A percentile compares a stretch with the other conserved stretches of the same genome.
These are phyloP conservation scores for Hyposoter dolosus DNA, from an alignment of 2,888 invertebrate genomes.

Conservation along the genomic window DNA sequence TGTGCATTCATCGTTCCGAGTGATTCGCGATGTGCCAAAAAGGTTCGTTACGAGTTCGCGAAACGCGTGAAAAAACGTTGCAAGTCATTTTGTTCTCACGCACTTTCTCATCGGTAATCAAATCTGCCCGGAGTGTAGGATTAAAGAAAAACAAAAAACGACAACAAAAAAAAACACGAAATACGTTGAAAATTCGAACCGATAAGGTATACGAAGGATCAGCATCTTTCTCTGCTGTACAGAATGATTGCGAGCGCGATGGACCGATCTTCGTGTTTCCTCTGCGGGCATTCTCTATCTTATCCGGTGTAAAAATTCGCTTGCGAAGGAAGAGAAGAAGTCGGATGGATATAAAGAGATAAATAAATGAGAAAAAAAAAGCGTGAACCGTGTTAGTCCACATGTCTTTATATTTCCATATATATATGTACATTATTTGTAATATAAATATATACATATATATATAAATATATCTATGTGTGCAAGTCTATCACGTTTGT, in stretches of 20 bases:
- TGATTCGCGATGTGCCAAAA: background rate
- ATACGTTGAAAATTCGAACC: constrained; percentile 27
- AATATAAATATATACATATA: background rate
- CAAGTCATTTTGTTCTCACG: background rate
- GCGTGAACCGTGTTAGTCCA: constrained; percentile 47
- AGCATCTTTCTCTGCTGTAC: constrained; percentile 56
- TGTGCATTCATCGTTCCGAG: background rate
- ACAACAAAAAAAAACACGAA: background rate
- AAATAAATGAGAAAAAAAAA: constrained; percentile 56
- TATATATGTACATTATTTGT: constrained; percentile 15
- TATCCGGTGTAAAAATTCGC: constrained; percentile 83
- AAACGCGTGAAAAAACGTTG: background rate
- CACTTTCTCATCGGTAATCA: background rate
- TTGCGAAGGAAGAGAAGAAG: constrained; percentile 73
- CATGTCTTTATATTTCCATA: constrained; percentile 27
- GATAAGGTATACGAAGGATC: constrained; percentile 39
- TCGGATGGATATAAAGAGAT: constrained; percentile 62
- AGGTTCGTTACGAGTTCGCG: background rate
- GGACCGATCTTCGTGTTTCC: constrained; percentile 64
- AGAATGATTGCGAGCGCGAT: constrained; percentile 33
- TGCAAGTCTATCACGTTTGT: constrained; percentile 62
- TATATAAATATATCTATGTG: background rate
- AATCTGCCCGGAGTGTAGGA: background rate
- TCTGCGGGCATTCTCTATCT: constrained; percentile 77
- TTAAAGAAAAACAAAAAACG: background rate